Conservation (phyloP, 2,797 vertebrate genomes). For the Danionella dracula region DNA sequence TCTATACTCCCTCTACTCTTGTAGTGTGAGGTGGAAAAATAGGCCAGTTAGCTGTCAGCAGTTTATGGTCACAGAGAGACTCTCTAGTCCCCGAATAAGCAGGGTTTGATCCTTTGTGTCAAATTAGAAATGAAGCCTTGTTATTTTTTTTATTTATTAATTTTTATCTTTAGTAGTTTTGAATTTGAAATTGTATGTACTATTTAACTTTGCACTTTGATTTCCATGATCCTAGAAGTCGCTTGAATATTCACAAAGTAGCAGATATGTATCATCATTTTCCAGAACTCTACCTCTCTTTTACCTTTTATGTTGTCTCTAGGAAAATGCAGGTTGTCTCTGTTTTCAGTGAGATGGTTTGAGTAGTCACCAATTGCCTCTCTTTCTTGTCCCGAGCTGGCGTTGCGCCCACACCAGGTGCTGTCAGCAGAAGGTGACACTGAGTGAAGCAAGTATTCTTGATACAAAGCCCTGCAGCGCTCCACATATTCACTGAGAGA, state of each 20-base stretch:
- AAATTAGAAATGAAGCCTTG: too few species aligned
- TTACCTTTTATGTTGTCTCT: neutral
- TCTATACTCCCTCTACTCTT: slow-evolving; percentile 10
- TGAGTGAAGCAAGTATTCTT: neutral
- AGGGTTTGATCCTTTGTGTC: neutral
- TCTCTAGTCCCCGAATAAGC: slow-evolving; percentile 23
- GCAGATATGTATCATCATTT: too few species aligned
- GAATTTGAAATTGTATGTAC: too few species aligned
- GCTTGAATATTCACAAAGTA: too few species aligned
- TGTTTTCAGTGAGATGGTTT: neutral
- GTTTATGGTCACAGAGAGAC: slow-evolving; percentile 24
- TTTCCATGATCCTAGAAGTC: too few species aligned
- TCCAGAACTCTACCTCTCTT: too few species aligned
- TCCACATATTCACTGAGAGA: neutral
- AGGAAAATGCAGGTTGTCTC: neutral
- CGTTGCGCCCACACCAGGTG: neutral
- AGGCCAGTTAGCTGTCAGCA: slow-evolving; percentile 36
- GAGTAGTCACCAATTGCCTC: too few species aligned
- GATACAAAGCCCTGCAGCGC: neutral
- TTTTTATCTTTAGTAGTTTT: too few species aligned
- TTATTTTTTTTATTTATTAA: too few species aligned
- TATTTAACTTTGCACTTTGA: too few species aligned
- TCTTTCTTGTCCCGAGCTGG: slow-evolving; percentile 4
- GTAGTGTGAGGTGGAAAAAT: slow-evolving; percentile 8
- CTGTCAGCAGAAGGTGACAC: slow-evolving; percentile 9